Percentiles rank a stretch among this genome's conserved stretches.
Evolutionary conservation across 2,113 vertebrate genomes (phyloP).

Genomic region (Epinephelus fuscoguttatus): DNA sequence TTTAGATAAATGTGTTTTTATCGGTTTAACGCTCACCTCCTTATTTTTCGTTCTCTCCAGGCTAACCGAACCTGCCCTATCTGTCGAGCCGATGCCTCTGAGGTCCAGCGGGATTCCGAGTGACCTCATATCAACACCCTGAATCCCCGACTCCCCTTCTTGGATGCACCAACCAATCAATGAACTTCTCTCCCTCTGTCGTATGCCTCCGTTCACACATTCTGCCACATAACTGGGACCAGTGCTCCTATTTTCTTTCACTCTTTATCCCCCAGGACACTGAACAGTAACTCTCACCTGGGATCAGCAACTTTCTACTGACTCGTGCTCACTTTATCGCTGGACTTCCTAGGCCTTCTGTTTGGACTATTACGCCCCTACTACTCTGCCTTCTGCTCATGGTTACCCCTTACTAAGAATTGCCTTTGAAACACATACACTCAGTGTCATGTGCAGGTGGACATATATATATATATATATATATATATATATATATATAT

Average conservation of each 20-base stretch:
- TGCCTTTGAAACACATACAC: slow-evolving; percentile 85
- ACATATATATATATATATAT: slow-evolving; percentile 31
- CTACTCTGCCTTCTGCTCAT: slow-evolving; percentile 58
- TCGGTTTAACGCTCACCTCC: neutral
- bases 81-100: slow-evolving; percentile 97
- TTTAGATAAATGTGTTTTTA: neutral
- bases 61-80: slow-evolving; percentile 98
- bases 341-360: slow-evolving; percentile 55
- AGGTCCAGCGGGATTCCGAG: slow-evolving; percentile 98
- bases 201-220: slow-evolving; percentile 14
- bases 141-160: slow-evolving; percentile 19
- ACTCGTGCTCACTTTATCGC: slow-evolving; percentile 35
- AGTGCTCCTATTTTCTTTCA: slow-evolving; percentile 34
- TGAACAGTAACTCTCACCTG: slow-evolving; percentile 34
- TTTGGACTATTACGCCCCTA: slow-evolving; percentile 48
- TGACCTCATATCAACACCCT: slow-evolving; percentile 85
- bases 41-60: slow-evolving; percentile 75
- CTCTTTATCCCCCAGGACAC: slow-evolving; percentile 18
- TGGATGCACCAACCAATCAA: slow-evolving; percentile 47
- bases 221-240: slow-evolving; percentile 54
- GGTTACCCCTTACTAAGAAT: slow-evolving; percentile 57
- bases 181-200: slow-evolving; percentile 38
- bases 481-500: slow-evolving; percentile 2
- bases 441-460: slow-evolving; percentile 50
- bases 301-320: slow-evolving; percentile 70